phyloP scores from a whole-genome alignment of 2,888 invertebrate species.

The Erannis defoliaria region DNA sequence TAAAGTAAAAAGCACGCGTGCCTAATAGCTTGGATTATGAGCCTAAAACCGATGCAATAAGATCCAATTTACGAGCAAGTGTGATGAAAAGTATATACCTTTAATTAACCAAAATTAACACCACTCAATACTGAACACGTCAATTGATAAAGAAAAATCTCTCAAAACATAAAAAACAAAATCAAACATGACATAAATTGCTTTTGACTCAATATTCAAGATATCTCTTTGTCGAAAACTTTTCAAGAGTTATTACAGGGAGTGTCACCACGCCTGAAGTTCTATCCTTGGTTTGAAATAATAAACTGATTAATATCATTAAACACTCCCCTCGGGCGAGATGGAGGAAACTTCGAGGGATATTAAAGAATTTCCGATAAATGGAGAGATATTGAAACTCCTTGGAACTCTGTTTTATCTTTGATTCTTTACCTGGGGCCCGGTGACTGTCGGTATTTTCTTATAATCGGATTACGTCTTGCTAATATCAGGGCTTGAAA shows the following conservation, averaged over 20 bases:
- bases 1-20: too few species aligned
- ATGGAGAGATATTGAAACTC: conserved; percentile 20
- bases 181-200: too few species aligned
- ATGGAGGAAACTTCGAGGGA: conserved; percentile 18
- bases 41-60: too few species aligned
- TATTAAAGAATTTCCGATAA: conserved; percentile 27
- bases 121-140: too few species aligned
- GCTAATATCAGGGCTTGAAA: too few species aligned
- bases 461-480: neutral
- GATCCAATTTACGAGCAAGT: too few species aligned
- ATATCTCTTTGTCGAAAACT: conserved; percentile 28
- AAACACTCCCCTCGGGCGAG: conserved; percentile 16
- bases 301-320: conserved; percentile 28
- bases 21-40: too few species aligned
- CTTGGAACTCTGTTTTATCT: conserved; percentile 13
- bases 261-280: conserved; percentile 30
- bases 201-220: conserved; percentile 25
- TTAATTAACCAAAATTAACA: too few species aligned
- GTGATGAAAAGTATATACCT: too few species aligned
- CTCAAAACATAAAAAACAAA: too few species aligned
- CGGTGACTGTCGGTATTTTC: neutral
- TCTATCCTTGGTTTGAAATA: conserved; percentile 22
- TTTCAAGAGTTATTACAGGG: conserved; percentile 32
- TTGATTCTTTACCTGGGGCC: conserved; percentile 10
- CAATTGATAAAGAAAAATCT: too few species aligned